Percentiles rank a stretch among this genome's conserved stretches.
These are phyloP conservation scores for Atherinosoma microstoma DNA, from an alignment of 2,797 vertebrate genomes.

Conservation along the genomic window DNA sequence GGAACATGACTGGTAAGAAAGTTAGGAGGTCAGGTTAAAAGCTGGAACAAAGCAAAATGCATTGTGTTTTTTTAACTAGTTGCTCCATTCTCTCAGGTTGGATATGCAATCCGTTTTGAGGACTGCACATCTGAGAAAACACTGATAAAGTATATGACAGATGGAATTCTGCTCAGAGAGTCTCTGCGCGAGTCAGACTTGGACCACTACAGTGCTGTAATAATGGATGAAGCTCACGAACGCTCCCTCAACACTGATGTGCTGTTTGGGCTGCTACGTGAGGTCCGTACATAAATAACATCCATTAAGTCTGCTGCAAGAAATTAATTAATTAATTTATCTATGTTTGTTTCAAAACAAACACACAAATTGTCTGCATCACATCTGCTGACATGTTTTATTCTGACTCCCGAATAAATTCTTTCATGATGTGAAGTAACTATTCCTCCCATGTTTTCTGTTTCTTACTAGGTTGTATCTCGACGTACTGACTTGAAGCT, in stretches of 20 bases:
- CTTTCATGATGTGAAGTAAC: not conserved
- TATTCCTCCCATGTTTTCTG: conserved; percentile 3
- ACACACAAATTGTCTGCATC: not conserved
- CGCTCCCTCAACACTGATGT: conserved; percentile 97
- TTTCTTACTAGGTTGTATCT: conserved; percentile 89
- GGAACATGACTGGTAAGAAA: not conserved
- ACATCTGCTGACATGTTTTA: not conserved
- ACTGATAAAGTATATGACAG: conserved; percentile 98
- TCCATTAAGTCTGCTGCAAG: not conserved
- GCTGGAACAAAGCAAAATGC: not conserved
- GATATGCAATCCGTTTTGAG: conserved; percentile 98
- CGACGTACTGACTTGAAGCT: conserved; percentile 96
- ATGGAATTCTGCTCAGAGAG: conserved; percentile 96
- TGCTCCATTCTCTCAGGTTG: conserved; percentile 83
- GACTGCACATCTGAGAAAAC: conserved; percentile 98
- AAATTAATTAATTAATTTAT: not conserved
- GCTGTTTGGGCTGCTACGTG: conserved; percentile 94
- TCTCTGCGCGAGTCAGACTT: conserved; percentile 95
- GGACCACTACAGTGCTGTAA: conserved; percentile 98
- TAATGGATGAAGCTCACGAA: conserved; percentile 99
- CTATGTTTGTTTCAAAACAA: not conserved
- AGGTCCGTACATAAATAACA: conserved; percentile 81
- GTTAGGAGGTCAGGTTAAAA: not conserved
- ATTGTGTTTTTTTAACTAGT: not conserved
- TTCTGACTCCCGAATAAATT: not conserved